A percentile compares a stretch with the other conserved stretches of the same genome.
Evolutionary conservation across 2,113 vertebrate species (phyloP).

Genomic region (Dicrurus megarhynchus): DNA sequence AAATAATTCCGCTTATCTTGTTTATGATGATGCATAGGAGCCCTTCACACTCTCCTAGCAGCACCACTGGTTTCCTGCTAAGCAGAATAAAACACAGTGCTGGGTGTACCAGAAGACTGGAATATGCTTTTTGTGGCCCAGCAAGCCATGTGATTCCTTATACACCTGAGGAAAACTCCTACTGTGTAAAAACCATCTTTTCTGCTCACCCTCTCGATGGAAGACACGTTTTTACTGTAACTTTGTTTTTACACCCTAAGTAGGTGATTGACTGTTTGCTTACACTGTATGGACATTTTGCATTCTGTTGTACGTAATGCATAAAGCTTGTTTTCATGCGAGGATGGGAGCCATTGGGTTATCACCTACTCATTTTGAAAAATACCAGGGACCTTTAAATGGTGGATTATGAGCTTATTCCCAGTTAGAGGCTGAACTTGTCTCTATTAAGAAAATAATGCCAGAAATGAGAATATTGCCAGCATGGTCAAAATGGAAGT

Average conservation of each 20-base stretch:
- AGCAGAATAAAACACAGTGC: not conserved
- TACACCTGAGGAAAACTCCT: not conserved
- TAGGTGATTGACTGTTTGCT: not conserved
- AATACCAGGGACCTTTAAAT: not conserved
- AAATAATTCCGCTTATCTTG: conserved; percentile 32
- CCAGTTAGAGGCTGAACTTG: not conserved
- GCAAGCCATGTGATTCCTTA: not conserved
- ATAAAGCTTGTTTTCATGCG: not conserved
- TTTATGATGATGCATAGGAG: conserved; percentile 34
- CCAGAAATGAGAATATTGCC: not conserved
- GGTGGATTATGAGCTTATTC: not conserved
- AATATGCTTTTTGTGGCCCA: not conserved
- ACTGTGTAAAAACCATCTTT: not conserved
- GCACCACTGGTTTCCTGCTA: not conserved
- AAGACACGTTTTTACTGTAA: not conserved
- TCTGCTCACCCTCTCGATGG: not conserved
- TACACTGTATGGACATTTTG: not conserved
- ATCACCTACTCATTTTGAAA: not conserved
- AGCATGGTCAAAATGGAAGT: not conserved
- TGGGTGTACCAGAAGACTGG: not conserved
- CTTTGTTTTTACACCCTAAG: not conserved
- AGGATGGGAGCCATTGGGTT: not conserved
- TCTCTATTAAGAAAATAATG: not conserved
- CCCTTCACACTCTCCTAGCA: conserved; percentile 3
- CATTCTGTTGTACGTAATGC: not conserved